Evolutionary conservation across 2,797 vertebrate genomes (phyloP).

Genomic region (Channallabes apus): DNA sequence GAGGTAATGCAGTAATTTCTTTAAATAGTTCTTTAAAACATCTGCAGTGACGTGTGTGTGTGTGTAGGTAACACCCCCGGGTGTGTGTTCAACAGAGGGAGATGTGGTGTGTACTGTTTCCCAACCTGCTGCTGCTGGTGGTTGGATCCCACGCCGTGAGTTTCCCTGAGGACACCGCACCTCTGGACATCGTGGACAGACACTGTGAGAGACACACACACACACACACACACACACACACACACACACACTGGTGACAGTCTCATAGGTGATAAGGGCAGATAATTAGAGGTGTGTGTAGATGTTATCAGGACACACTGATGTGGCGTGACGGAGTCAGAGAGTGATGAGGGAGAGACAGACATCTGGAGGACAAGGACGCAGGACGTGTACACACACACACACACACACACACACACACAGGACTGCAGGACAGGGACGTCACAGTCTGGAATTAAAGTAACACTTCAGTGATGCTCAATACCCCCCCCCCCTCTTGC

Average conservation of each 20-base stretch:
- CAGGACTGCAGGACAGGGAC: background rate
- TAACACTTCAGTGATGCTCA: background rate
- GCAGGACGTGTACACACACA: background rate
- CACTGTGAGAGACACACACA: conserved; percentile 84
- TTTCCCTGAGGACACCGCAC: conserved; percentile 91
- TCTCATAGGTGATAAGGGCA: background rate
- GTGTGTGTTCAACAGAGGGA: conserved; percentile 60
- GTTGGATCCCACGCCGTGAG: conserved; percentile 79
- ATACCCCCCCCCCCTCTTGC: conserved; percentile 60
- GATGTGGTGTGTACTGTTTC: conserved; percentile 67
- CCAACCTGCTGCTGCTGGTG: conserved; percentile 70
- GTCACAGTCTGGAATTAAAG: background rate
- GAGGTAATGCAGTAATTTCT: conserved; percentile 78
- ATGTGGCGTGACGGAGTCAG: background rate
- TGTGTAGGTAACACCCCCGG: conserved; percentile 78
- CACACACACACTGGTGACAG: background rate
- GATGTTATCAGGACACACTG: background rate
- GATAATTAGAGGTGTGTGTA: background rate
- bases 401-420: background rate
- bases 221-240: conserved; percentile 43
- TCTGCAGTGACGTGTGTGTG: background rate
- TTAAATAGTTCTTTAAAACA: background rate
- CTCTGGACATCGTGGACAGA: conserved; percentile 87
- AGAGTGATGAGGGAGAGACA: background rate
- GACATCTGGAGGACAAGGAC: background rate